Conservation (phyloP, 2,113 vertebrate genomes). For the Peucedramus taeniatus region DNA sequence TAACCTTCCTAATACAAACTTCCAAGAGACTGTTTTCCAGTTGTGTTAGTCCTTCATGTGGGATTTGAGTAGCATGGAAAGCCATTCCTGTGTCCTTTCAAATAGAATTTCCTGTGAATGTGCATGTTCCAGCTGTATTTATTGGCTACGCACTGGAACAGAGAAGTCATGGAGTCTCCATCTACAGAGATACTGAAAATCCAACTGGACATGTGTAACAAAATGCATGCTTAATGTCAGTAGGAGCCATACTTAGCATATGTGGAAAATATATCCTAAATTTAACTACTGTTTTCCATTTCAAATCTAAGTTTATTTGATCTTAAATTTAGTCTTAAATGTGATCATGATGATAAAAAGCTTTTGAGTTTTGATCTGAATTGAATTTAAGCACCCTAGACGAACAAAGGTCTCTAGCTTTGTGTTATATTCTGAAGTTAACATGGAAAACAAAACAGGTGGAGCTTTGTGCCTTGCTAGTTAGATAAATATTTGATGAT, state of each 20-base stretch:
- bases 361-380: not conserved
- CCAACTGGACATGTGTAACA: not conserved
- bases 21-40: not conserved
- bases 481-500: constrained; percentile 6
- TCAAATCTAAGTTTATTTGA: not conserved
- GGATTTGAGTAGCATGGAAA: not conserved
- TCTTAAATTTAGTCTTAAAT: not conserved
- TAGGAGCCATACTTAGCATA: not conserved
- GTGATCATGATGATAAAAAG: not conserved
- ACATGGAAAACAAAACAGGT: not conserved
- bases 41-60: not conserved
- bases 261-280: not conserved
- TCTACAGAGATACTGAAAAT: not conserved
- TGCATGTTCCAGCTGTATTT: not conserved
- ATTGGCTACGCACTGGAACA: not conserved
- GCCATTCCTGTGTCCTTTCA: not conserved
- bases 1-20: not conserved
- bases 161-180: not conserved
- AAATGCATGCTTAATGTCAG: not conserved
- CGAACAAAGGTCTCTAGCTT: not conserved
- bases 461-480: not conserved
- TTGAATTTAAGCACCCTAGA: not conserved
- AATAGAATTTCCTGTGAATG: not conserved
- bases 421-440: not conserved
- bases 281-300: not conserved